phyloP scores from a whole-genome alignment of 2,113 vertebrate species.

The Arvicanthis niloticus region DNA sequence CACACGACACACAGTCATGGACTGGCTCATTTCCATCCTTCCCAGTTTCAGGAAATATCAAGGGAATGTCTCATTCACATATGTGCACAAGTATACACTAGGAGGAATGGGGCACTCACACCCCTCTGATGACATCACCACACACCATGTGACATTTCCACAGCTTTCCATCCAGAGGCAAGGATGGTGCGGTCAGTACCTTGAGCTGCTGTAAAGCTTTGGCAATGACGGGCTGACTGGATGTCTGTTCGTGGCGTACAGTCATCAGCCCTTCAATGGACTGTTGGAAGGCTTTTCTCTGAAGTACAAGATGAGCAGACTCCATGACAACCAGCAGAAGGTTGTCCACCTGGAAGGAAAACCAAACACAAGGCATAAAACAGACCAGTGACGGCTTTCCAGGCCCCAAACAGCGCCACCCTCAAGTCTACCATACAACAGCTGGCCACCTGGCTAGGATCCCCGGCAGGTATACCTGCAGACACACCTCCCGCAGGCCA shows the following conservation, averaged over 20 bases:
- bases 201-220: conserved; percentile 96
- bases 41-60: background rate
- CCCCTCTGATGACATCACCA: rapidly evolving
- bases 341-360: conserved; percentile 92
- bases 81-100: rapidly evolving
- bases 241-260: conserved; percentile 96
- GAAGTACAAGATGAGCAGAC: conserved; percentile 93
- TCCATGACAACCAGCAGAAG: conserved; percentile 96
- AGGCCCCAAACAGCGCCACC: background rate
- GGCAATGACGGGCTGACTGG: conserved; percentile 96
- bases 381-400: background rate
- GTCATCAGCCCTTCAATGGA: conserved; percentile 93
- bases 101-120: rapidly evolving
- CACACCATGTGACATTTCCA: rapidly evolving
- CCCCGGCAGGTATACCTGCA: too few species aligned
- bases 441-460: background rate
- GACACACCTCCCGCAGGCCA: background rate
- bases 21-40: background rate
- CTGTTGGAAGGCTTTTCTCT: conserved; percentile 96
- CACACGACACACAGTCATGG: background rate
- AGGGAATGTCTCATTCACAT: background rate
- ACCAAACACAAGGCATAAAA: background rate
- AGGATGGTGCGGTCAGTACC: conserved; percentile 83
- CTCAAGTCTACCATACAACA: background rate
- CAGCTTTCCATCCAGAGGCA: background rate